phyloP scores from a whole-genome alignment of 2,888 invertebrate genomes.

The Sceliomorpha sp. region DNA sequence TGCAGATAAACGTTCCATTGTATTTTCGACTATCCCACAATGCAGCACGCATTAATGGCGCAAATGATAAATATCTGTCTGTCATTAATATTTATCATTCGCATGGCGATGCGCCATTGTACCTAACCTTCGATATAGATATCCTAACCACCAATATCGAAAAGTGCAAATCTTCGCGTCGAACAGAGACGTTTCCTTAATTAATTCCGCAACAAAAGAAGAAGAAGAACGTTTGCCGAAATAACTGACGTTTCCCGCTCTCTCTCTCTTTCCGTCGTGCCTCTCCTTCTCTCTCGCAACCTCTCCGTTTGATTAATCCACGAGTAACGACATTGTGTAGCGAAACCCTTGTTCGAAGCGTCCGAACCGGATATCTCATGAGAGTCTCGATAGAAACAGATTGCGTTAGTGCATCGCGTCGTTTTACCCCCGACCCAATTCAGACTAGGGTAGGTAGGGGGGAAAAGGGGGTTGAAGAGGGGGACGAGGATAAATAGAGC shows the following conservation, averaged over 20 bases:
- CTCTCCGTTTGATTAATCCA: constrained; percentile 49
- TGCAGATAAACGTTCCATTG: no score
- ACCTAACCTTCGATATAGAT: no score
- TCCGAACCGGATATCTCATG: constrained; percentile 54
- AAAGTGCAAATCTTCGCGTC: neutral
- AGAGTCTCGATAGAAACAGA: constrained; percentile 52
- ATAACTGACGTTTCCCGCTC: neutral
- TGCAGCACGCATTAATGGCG: no score
- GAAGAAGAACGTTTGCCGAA: constrained; percentile 1
- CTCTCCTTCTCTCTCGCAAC: neutral
- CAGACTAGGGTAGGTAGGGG: neutral
- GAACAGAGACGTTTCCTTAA: neutral
- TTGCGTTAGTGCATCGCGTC: constrained; percentile 51
- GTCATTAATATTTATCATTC: no score
- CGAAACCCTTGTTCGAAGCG: constrained; percentile 49
- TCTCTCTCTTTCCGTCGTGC: neutral
- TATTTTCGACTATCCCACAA: no score
- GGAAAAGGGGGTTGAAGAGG: neutral
- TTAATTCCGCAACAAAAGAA: constrained; percentile 5
- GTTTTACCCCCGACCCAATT: constrained; percentile 32
- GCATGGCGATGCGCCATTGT: no score
- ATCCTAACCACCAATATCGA: no score
- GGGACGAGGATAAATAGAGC: constrained; percentile 42
- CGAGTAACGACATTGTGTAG: constrained; percentile 47
- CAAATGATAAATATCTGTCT: no score